These are phyloP conservation scores for Chelonus formosanus DNA, from an alignment of 2,888 invertebrate species.

Conservation along the genomic window DNA sequence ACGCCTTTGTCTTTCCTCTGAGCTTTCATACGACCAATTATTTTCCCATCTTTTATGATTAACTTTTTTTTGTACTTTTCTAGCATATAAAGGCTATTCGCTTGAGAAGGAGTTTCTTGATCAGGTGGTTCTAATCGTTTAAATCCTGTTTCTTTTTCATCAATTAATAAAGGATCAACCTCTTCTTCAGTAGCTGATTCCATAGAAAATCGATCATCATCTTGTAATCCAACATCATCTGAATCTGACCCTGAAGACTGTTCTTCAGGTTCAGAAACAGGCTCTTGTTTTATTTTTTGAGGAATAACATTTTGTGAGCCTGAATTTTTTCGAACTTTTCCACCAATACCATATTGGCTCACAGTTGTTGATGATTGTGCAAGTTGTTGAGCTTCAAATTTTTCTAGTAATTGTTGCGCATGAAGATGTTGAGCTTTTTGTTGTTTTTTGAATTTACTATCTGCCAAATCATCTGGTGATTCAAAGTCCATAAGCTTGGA, in stretches of 20 bases:
- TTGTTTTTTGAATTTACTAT: constrained; percentile 69
- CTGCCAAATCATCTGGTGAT: constrained; percentile 83
- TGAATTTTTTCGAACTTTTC: constrained; percentile 47
- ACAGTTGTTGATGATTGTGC: constrained; percentile 37
- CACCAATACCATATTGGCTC: neutral
- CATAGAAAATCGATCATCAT: constrained; percentile 55
- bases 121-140: constrained; percentile 67
- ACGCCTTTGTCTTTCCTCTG: constrained; percentile 82
- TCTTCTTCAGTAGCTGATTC: constrained; percentile 62
- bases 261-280: constrained; percentile 60
- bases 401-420: constrained; percentile 56
- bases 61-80: constrained; percentile 81
- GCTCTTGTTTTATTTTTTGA: constrained; percentile 49
- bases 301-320: constrained; percentile 41
- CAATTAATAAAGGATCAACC: constrained; percentile 61
- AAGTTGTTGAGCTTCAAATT: constrained; percentile 51
- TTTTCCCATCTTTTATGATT: constrained; percentile 73
- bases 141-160: constrained; percentile 66
- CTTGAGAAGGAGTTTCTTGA: constrained; percentile 65
- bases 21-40: constrained; percentile 77
- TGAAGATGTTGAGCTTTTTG: constrained; percentile 55
- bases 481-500: constrained; percentile 94
- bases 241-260: constrained; percentile 58
- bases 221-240: constrained; percentile 56
- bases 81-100: constrained; percentile 77